Evolutionary conservation across 2,113 vertebrate species (phyloP), one percentile per base, ranked within the genome.

Genomic region (Mesocricetus auratus): DNA sequence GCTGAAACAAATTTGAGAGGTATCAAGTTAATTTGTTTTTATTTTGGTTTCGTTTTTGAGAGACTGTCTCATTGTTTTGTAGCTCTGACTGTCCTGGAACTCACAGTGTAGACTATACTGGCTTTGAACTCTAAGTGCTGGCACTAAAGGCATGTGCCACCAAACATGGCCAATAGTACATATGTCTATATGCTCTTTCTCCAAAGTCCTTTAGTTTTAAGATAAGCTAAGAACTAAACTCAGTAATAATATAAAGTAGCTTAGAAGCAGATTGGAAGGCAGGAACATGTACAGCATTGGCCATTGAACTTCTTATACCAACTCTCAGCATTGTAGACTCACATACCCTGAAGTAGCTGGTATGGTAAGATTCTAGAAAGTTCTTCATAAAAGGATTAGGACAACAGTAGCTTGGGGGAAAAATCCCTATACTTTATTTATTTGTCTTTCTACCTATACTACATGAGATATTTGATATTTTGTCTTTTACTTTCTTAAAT

Each of bases 1-100:
- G 89, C 86, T 26, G 86, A 92, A 95, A 86, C 22, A 94, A 91
- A 87, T 66, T 3, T 22, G 78, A 85, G 42, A 82, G 71, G 53
- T 94, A 33, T 64, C 75, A 74, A 50, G 36, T 1, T 45, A 13
- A 78, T 78, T 29, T 29, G 5, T 26, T 45, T 68, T 78, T 78
- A 8, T 17, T 64, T 64, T 4, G 60, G 21, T 64, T 64, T 64
- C 9, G 8, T 78, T 78, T 19, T 78, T 50, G 8, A 79, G 77
- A 36, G 31, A 56, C 16, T 4, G 2, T 10, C 16, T 36, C 78
- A 56, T 15, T 85, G 5, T 64, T 62, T 62, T 64, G 26, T 64
- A 85, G n/a, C 26, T 64, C 53, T 81, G 33, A 33, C 33, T 58
- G 50, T 81, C 22, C 4, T 81, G 17, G 10, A 36, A 22, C 19